Evolutionary conservation across 1,140 invertebrate species (phyloP).

Genomic region (Reticulitermes speratus): DNA sequence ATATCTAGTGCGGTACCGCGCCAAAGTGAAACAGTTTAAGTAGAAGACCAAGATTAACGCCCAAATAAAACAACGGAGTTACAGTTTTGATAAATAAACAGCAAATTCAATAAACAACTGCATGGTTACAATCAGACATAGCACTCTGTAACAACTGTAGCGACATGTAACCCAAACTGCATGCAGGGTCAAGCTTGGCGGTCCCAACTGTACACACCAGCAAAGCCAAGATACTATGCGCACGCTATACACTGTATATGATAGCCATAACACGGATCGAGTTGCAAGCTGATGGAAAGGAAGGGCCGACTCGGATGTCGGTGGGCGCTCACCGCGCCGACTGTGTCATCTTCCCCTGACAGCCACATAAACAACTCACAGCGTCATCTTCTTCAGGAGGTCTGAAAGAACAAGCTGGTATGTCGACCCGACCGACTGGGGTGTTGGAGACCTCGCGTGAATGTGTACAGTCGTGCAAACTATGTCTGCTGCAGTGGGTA

Average conservation of each 20-base stretch:
- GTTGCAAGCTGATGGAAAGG: slow-evolving; percentile 19
- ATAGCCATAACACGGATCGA: neutral
- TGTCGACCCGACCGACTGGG: neutral
- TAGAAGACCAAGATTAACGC: too few relatives aligned
- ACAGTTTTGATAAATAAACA: too few relatives aligned
- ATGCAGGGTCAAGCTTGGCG: neutral
- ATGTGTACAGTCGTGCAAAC: neutral
- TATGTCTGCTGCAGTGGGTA: too few relatives aligned
- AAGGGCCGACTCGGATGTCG: neutral
- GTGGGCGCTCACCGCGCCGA: neutral
- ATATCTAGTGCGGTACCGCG: too few relatives aligned
- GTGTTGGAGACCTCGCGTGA: neutral
- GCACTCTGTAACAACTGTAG: too few relatives aligned
- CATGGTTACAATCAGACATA: too few relatives aligned
- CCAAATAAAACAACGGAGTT: too few relatives aligned
- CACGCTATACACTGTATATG: neutral
- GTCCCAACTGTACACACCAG: neutral
- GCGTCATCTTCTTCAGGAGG: neutral
- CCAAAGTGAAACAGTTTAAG: too few relatives aligned
- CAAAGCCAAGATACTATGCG: neutral
- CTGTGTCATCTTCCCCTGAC: slow-evolving; percentile 23
- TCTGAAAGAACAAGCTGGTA: neutral
- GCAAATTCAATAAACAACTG: too few relatives aligned
- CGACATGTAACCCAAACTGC: too few relatives aligned
- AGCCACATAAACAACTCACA: slow-evolving; percentile 32